Evolutionary conservation across 2,888 invertebrate species (phyloP), one percentile per base, ranked within the genome.

Genomic region (Chorisops tibialis): DNA sequence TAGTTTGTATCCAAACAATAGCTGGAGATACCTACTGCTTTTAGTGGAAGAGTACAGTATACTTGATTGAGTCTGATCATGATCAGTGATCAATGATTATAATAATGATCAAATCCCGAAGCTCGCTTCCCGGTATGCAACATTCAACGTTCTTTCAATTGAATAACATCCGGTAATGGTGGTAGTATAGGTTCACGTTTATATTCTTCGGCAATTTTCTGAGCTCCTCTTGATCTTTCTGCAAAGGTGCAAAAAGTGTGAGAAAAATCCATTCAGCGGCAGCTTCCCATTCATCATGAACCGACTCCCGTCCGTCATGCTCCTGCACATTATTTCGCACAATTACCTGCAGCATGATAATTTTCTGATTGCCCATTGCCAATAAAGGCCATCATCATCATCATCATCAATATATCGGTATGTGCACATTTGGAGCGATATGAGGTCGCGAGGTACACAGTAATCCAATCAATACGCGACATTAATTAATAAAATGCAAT

Each of bases 121-220:
- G 16, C 47, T 21, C 14, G 16, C 47, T 21, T 19, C 48, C 45
- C 21, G 45, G 14, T 48, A 59, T 35, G 47, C 35, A 45, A 59
- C 59, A 47, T 59, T 47, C 45, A 30, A 18, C 45, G 47, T 56
- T 30, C 5, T 30, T 59, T 59, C 59, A 59, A 59, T 59, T 59
- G 59, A 30, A 22, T 22, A 59, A 59, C 45, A 59, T 59, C 59
- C 59, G 59, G 59, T 58, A 45, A 45, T 45, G 18, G 5, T 7
- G 30, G 9, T 2, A 30, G 30, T 30, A 30, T 2, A 30, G 9
- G 30, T 30, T 30, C 30, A 30, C 7, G 30, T 2, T 30, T 18
- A 45, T 47, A 45, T 47, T 47, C 48, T 37, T 30, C 35, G 47
- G 59, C 45, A 59, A 59, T 59, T 59, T 59, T 59, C 59, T 59